phyloP scores from a whole-genome alignment of 2,113 vertebrate species.

The Thermophis baileyi region DNA sequence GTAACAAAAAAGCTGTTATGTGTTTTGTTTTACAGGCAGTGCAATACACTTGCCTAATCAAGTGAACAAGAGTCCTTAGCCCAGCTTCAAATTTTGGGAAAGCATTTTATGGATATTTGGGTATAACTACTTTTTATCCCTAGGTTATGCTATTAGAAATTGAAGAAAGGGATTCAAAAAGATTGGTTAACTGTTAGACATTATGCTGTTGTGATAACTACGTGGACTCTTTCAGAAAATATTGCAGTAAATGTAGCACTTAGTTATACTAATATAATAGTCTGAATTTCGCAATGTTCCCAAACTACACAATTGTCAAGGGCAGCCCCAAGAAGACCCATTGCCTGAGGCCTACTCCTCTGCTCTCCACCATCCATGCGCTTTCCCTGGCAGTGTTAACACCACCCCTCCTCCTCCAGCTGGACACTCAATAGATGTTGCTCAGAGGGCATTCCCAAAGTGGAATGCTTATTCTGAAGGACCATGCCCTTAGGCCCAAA shows the following conservation, averaged over 20 bases:
- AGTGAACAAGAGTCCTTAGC: not conserved
- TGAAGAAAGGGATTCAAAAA: not conserved
- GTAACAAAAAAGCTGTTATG: not conserved
- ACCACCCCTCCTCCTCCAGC: not conserved
- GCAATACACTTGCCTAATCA: not conserved
- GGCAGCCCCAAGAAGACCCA: not conserved
- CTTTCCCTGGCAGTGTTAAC: not conserved
- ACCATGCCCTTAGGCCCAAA: not conserved
- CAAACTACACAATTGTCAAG: not conserved
- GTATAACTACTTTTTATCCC: not conserved
- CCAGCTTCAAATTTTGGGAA: not conserved
- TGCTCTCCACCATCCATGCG: not conserved
- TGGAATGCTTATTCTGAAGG: not conserved
- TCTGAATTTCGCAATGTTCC: not conserved
- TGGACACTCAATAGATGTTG: not conserved
- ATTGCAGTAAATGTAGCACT: not conserved
- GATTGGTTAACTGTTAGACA: not conserved
- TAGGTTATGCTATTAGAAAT: not conserved
- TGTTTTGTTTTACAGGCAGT: not conserved
- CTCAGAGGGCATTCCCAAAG: not conserved
- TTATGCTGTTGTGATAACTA: not conserved
- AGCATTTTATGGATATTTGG: not conserved
- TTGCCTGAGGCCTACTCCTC: not conserved
- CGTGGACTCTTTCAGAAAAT: not conserved
- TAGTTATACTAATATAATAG: not conserved